These are phyloP conservation scores for Lycaena phlaeas DNA, from an alignment of 2,888 invertebrate genomes.

Conservation along the genomic window DNA sequence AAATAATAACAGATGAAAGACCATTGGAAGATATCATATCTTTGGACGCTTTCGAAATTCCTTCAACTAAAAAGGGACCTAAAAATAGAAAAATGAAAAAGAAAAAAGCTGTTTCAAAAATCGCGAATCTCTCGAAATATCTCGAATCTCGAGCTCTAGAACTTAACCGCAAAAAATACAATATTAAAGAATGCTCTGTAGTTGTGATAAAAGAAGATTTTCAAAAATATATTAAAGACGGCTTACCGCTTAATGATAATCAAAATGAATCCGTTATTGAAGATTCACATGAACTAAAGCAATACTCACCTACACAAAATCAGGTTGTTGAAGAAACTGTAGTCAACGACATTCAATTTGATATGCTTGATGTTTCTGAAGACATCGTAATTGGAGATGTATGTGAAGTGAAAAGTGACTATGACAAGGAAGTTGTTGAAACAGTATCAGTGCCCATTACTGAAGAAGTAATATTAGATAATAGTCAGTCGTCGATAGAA, in stretches of 20 bases:
- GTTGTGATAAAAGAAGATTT: constrained; percentile 37
- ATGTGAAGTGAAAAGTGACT: constrained; percentile 38
- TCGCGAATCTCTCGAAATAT: no score
- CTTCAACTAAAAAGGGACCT: constrained; percentile 25
- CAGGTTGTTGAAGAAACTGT: constrained; percentile 23
- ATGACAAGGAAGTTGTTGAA: constrained; percentile 33
- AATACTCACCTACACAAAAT: no score
- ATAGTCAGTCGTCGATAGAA: constrained; percentile 47
- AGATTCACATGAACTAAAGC: constrained; percentile 12
- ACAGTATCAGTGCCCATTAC: constrained; percentile 26
- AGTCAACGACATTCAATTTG: constrained; percentile 48
- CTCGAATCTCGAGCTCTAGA: no score
- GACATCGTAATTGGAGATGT: constrained; percentile 56
- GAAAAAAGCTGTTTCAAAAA: constrained; percentile 26
- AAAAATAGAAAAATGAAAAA: constrained; percentile 28
- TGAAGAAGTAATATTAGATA: constrained; percentile 57
- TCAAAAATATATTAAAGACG: constrained; percentile 26
- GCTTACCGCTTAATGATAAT: background rate
- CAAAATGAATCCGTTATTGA: background rate
- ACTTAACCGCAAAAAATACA: constrained; percentile 15
- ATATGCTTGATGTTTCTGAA: constrained; percentile 64
- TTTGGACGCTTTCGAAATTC: constrained; percentile 44
- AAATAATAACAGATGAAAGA: constrained; percentile 55
- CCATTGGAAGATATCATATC: constrained; percentile 59
- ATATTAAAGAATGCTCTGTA: constrained; percentile 45